Evolutionary conservation across 2,888 invertebrate genomes (phyloP), one percentile per base, ranked within the genome.

Genomic region (Endotricha flammealis): DNA sequence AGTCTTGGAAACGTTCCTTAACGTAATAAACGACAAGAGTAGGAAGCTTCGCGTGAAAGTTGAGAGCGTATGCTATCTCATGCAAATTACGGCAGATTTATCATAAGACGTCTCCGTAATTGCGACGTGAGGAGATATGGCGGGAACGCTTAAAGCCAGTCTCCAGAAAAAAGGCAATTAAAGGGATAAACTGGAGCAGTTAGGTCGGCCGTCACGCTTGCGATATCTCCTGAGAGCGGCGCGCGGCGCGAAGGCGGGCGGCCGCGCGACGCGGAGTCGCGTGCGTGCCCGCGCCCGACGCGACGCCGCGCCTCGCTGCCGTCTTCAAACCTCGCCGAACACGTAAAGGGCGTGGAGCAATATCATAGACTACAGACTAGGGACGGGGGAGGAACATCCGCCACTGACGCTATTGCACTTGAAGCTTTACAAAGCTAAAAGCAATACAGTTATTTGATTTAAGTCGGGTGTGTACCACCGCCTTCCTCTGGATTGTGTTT

Each of bases 371-470:
- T 80, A 82, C 79, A 78, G 70, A 62, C 77, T 71, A 58, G 65
- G 75, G 73, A 73, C 74, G 75, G 75, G 72, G 78, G 20, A 20
- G 68, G 73, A 80, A 82, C 83, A 82, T 78, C 78, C 78, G 74
- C 75, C 65, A 73, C 73, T 75, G 79, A 75, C 76, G 75, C 77
- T 81, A 82, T 83, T 85, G 83, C 83, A 83, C 82, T 83, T 79
- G 80, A 81, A 81, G 81, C 79, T 72, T 81, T 83, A 82, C 82
- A 83, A 78, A 82, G 83, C 85, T 83, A 78, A 80, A 82, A 85
- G 83, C 85, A 83, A 85, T 83, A 86, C 82, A 82, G 82, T 86
- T 86, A 86, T 86, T 86, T 86, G 83, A 85, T 86, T 86, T 85
- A 83, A 85, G 81, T 72, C 81, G 81, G 71, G 71, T 80, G 76